Evolutionary conservation across 2,888 invertebrate species (phyloP).

Genomic region (Lumbricus terrestris): DNA sequence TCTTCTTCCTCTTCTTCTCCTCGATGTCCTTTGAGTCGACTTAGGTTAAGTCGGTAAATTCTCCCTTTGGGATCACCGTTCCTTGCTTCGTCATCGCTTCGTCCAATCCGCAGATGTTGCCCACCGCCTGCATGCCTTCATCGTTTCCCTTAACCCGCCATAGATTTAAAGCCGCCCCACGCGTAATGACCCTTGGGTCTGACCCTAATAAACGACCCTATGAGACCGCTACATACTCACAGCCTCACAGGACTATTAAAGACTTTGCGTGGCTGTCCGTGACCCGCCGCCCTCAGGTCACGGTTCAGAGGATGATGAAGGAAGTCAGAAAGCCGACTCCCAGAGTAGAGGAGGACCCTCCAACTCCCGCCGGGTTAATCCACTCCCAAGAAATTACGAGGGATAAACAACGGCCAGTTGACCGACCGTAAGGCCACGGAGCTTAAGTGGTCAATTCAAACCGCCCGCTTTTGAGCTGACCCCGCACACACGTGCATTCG

Average conservation of each 20-base stretch:
- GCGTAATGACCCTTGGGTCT: background rate
- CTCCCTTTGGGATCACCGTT: background rate
- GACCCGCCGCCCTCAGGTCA: constrained; percentile 3
- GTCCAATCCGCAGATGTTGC: background rate
- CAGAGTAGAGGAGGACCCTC: background rate
- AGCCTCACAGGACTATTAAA: background rate
- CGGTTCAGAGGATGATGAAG: background rate
- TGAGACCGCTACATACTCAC: background rate
- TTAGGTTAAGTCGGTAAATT: background rate
- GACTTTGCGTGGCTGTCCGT: background rate
- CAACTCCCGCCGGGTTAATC: background rate
- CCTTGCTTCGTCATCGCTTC: background rate
- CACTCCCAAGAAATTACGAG: background rate
- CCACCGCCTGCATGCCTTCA: background rate
- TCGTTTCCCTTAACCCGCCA: background rate
- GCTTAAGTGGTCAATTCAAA: background rate
- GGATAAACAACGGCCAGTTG: background rate
- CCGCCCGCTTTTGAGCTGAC: background rate
- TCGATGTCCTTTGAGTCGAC: background rate
- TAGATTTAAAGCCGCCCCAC: background rate
- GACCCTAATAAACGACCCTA: background rate
- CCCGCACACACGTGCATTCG: background rate
- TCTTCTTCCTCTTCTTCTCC: background rate
- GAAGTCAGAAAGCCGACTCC: background rate
- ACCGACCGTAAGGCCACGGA: no score